Evolutionary conservation across 2,888 invertebrate genomes (phyloP).

Genomic region (Acrobasis consociella): DNA sequence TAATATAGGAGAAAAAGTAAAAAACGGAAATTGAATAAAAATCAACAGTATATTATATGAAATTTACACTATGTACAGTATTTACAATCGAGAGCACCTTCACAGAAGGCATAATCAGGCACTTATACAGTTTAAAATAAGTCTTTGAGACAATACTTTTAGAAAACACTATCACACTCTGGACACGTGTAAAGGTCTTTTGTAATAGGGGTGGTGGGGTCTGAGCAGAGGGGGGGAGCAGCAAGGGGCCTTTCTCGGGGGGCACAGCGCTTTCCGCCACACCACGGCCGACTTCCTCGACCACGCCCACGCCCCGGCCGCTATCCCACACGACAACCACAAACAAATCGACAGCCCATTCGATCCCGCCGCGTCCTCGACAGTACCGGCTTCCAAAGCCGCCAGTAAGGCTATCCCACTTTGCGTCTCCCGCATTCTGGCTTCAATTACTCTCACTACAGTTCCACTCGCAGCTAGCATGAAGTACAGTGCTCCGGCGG

Average conservation of each 20-base stretch:
- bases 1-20: conserved; percentile 37
- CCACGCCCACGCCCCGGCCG: conserved; percentile 87
- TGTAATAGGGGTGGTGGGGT: conserved; percentile 65
- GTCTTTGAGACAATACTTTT: conserved; percentile 35
- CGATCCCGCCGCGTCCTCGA: conserved; percentile 47
- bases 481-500: conserved; percentile 90
- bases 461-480: conserved; percentile 87
- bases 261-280: conserved; percentile 81
- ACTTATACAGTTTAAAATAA: conserved; percentile 39
- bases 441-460: conserved; percentile 86
- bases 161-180: conserved; percentile 55
- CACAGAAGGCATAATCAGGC: conserved; percentile 73
- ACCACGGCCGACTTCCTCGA: conserved; percentile 81
- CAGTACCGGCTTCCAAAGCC: conserved; percentile 69
- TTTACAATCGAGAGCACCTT: conserved; percentile 71
- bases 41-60: conserved; percentile 71
- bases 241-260: conserved; percentile 69
- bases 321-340: conserved; percentile 84
- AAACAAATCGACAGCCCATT: conserved; percentile 82
- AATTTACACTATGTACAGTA: conserved; percentile 74
- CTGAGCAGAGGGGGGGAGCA: conserved; percentile 66
- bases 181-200: conserved; percentile 72
- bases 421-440: conserved; percentile 75
- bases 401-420: conserved; percentile 70
- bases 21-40: conserved; percentile 53